Evolutionary conservation across 2,113 vertebrate genomes (phyloP).

Genomic region (Anthoscopus minutus): DNA sequence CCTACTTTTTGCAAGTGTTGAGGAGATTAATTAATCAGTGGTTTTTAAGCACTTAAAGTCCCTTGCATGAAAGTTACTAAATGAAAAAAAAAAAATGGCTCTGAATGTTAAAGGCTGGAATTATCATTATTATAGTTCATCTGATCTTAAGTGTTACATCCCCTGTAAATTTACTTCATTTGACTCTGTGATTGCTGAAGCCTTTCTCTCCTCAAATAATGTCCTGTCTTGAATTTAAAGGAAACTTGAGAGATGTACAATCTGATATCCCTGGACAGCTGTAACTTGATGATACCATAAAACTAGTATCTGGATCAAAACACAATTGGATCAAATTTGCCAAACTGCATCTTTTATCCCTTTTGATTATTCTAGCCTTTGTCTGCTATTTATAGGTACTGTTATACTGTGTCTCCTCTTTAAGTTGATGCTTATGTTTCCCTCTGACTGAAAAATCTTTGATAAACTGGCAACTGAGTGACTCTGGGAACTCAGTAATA

Average conservation of each 20-base stretch:
- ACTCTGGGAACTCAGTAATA: not conserved
- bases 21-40: not conserved
- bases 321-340: not conserved
- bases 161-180: not conserved
- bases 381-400: not conserved
- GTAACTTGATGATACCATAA: not conserved
- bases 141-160: not conserved
- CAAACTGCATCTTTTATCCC: not conserved
- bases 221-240: not conserved
- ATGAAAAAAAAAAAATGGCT: not conserved
- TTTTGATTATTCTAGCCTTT: not conserved
- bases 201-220: not conserved
- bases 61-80: not conserved
- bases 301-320: not conserved
- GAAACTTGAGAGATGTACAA: not conserved
- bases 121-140: not conserved
- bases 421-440: not conserved
- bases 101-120: not conserved
- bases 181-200: not conserved
- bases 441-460: not conserved
- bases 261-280: not conserved
- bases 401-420: not conserved
- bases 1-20: not conserved
- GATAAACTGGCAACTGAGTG: not conserved
- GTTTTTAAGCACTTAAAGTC: not conserved